Evolutionary conservation across 2,113 vertebrate genomes (phyloP).

Genomic region (Entosphenus tridentatus): DNA sequence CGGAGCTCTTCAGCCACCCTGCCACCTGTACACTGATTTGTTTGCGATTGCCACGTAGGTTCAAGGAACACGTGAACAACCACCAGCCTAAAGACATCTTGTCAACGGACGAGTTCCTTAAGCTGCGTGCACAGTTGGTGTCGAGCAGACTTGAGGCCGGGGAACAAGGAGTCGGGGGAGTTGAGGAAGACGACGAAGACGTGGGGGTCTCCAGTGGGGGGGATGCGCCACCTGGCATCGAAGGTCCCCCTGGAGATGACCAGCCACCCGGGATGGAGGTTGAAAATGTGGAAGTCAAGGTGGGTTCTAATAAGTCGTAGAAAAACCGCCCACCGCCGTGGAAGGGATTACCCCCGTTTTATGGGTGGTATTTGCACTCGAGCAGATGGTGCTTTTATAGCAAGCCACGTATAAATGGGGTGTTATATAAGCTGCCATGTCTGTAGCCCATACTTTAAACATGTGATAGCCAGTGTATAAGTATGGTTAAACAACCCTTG

Average conservation of each 20-base stretch:
- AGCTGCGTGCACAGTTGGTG: constrained; percentile 57
- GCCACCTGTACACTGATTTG: too few species aligned
- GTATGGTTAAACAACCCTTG: too few species aligned
- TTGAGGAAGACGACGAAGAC: constrained; percentile 8
- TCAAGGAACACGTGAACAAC: constrained; percentile 81
- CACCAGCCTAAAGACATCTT: constrained; percentile 73
- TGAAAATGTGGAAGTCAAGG: constrained; percentile 16
- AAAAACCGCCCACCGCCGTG: too few species aligned
- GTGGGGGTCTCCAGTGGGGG: constrained; percentile 29
- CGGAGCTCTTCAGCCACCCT: too few species aligned
- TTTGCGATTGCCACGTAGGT: constrained; percentile 23
- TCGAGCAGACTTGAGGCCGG: constrained; percentile 17
- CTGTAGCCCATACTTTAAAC: too few species aligned
- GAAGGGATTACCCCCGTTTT: too few species aligned
- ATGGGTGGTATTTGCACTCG: too few species aligned
- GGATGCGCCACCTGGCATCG: constrained; percentile 30
- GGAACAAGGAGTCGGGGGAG: constrained; percentile 30
- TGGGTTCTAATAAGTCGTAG: background rate
- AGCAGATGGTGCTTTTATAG: too few species aligned
- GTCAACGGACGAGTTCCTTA: constrained; percentile 67
- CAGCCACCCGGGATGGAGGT: constrained; percentile 63
- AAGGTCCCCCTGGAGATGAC: constrained; percentile 38
- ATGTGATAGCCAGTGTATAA: too few species aligned
- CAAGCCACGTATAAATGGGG: too few species aligned
- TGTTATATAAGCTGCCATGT: too few species aligned